Conservation (phyloP, 2,113 vertebrate genomes). For the Planiliza haematocheilus region DNA sequence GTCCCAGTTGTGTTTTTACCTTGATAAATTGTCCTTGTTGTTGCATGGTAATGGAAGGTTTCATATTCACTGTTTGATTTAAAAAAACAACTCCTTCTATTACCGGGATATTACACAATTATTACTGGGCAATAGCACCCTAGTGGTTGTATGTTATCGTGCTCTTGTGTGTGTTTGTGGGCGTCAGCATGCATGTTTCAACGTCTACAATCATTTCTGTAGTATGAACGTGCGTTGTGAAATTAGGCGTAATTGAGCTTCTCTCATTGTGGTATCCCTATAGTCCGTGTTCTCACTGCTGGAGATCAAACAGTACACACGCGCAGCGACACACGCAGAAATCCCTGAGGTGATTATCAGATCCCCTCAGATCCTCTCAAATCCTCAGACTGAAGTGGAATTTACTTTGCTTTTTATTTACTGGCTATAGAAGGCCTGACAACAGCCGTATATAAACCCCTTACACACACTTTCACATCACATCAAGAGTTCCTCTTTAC, state of each 20-base stretch:
- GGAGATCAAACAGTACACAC: constrained; percentile 52
- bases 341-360: constrained; percentile 95
- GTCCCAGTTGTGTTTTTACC: constrained; percentile 52
- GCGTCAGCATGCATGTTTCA: constrained; percentile 26
- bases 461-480: not conserved
- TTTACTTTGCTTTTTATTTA: constrained; percentile 97
- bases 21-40: constrained; percentile 75
- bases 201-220: constrained; percentile 21
- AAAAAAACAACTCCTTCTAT: constrained; percentile 48
- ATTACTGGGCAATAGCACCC: constrained; percentile 47
- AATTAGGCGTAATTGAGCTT: constrained; percentile 59
- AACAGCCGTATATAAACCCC: not conserved
- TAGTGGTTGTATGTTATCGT: constrained; percentile 25
- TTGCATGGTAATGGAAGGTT: constrained; percentile 50
- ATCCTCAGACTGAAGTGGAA: constrained; percentile 96
- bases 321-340: constrained; percentile 49
- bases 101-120: constrained; percentile 49
- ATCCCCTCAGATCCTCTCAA: constrained; percentile 94
- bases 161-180: constrained; percentile 4
- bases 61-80: constrained; percentile 63
- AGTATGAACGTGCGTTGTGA: constrained; percentile 31
- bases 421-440: constrained; percentile 83
- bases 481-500: not conserved
- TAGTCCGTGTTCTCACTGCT: constrained; percentile 52
- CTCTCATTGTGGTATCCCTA: constrained; percentile 51